phyloP scores from a whole-genome alignment of 2,888 invertebrate species.

The Agrotis exclamationis region DNA sequence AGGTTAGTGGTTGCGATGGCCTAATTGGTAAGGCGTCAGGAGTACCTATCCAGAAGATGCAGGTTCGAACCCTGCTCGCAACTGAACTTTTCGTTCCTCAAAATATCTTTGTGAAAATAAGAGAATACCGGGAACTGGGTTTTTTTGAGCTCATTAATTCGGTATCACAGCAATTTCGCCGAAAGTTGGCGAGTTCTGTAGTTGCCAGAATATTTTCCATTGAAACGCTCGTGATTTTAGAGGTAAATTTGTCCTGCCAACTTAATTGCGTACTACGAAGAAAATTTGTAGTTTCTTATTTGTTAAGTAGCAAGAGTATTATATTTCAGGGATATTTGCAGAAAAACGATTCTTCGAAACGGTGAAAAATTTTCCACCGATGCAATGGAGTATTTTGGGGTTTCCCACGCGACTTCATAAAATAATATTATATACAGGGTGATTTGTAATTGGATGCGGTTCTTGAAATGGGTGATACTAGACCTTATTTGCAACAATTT shows the following conservation, averaged over 20 bases:
- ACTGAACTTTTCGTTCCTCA: too few relatives aligned
- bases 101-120: too few relatives aligned
- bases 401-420: too few relatives aligned
- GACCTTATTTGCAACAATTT: too few relatives aligned
- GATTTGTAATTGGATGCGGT: too few relatives aligned
- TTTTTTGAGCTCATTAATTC: constrained; percentile 37
- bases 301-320: background rate
- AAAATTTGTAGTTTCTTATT: constrained; percentile 5
- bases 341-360: constrained; percentile 1
- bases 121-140: constrained; percentile 29
- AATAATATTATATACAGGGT: too few relatives aligned
- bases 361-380: background rate
- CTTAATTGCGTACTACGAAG: constrained; percentile 6
- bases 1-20: too few relatives aligned
- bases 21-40: too few relatives aligned
- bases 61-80: too few relatives aligned
- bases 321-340: background rate
- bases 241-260: constrained; percentile 10
- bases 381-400: too few relatives aligned
- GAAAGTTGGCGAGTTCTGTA: constrained; percentile 27
- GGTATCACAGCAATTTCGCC: constrained; percentile 25
- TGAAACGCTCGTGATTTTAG: constrained; percentile 27
- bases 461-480: too few relatives aligned
- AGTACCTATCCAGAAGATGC: too few relatives aligned
- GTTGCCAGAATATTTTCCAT: constrained; percentile 34